Percentiles rank a stretch among this genome's conserved stretches.
Conservation (phyloP, 2,113 vertebrate species). For the Sander vitreus region DNA sequence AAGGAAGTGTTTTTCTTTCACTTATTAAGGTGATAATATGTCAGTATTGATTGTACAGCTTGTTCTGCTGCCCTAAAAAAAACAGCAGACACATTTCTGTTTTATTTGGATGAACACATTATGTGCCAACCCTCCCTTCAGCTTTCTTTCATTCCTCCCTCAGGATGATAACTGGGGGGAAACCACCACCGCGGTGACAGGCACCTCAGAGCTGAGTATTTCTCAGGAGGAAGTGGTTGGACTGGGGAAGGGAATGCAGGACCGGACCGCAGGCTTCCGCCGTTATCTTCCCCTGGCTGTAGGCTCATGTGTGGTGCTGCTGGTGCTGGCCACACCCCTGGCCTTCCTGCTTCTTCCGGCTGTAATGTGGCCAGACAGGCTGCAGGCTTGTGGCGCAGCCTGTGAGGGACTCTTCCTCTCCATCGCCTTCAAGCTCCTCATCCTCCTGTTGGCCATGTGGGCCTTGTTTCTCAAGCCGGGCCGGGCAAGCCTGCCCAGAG, state of each 20-base stretch:
- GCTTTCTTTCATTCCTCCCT: not conserved
- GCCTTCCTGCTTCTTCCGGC: constrained; percentile 93
- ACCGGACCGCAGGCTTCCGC: constrained; percentile 86
- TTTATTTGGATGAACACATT: not conserved
- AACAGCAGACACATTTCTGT: not conserved
- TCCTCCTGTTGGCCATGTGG: constrained; percentile 94
- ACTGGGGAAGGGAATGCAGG: constrained; percentile 88
- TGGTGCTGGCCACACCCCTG: constrained; percentile 92
- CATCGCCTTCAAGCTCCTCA: constrained; percentile 95
- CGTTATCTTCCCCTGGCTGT: constrained; percentile 90
- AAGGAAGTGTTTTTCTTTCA: not conserved
- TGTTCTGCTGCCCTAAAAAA: not conserved
- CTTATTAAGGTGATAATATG: not conserved
- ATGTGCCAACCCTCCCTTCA: not conserved
- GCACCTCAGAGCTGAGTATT: constrained; percentile 93
- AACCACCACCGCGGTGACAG: constrained; percentile 93
- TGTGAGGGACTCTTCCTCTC: constrained; percentile 98
- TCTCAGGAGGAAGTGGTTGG: constrained; percentile 94
- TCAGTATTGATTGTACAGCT: no score
- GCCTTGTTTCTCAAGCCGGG: constrained; percentile 91
- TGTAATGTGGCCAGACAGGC: constrained; percentile 90
- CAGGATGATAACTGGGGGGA: constrained; percentile 97
- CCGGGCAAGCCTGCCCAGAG: constrained; percentile 88
- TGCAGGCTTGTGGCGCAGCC: constrained; percentile 91
- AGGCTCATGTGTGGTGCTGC: constrained; percentile 86